Percentiles rank a stretch among this genome's conserved stretches.
Evolutionary conservation across 2,113 vertebrate species (phyloP).

Genomic region (Passer domesticus): DNA sequence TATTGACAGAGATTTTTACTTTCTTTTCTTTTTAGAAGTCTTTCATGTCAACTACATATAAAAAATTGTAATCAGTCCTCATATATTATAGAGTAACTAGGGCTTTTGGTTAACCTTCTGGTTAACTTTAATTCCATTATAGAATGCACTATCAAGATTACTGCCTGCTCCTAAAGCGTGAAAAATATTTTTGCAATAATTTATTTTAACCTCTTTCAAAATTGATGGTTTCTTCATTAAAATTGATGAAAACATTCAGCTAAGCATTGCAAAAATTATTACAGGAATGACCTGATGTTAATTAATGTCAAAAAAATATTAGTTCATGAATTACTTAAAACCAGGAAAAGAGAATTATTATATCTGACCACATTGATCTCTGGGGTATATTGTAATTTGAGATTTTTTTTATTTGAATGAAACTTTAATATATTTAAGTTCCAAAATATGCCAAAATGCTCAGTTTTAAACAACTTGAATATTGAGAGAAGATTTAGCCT

Average conservation of each 20-base stretch:
- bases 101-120: background rate
- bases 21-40: background rate
- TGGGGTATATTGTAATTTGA: background rate
- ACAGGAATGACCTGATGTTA: background rate
- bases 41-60: background rate
- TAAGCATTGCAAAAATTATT: background rate
- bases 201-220: background rate
- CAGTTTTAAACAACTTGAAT: background rate
- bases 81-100: background rate
- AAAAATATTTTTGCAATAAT: background rate
- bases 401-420: background rate
- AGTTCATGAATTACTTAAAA: background rate
- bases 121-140: background rate
- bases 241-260: background rate
- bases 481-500: background rate
- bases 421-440: background rate
- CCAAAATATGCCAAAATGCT: background rate
- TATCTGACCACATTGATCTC: background rate
- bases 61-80: background rate
- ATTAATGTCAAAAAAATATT: background rate
- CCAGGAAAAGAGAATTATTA: background rate
- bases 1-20: background rate
- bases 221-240: background rate
- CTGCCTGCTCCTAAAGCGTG: background rate
- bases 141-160: background rate